Evolutionary conservation across 2,113 vertebrate species (phyloP).

Genomic region (Corapipo altera): DNA sequence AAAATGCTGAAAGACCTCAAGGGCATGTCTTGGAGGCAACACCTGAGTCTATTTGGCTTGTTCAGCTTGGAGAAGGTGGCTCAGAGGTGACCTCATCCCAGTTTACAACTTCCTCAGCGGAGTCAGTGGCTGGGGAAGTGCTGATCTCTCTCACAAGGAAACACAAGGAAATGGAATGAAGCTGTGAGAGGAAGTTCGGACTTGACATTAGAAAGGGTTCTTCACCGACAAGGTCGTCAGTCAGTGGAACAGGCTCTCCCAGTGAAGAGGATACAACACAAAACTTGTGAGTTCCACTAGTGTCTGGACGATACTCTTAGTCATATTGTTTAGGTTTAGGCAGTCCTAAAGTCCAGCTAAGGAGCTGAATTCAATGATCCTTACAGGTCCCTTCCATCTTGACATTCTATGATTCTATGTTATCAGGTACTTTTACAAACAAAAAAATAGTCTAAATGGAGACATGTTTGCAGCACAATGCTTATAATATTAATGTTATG

Average conservation of each 20-base stretch:
- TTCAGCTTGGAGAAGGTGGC: neutral
- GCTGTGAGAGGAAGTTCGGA: neutral
- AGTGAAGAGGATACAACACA: neutral
- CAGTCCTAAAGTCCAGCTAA: neutral
- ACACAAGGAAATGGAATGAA: neutral
- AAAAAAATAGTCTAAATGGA: neutral
- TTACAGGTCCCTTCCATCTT: neutral
- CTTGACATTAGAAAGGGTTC: neutral
- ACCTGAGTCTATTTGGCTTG: neutral
- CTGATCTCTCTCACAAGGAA: neutral
- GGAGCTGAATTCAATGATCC: neutral
- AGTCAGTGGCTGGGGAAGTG: fast-evolving
- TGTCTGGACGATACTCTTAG: neutral
- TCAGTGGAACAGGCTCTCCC: neutral
- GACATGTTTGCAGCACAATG: neutral
- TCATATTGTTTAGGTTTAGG: neutral
- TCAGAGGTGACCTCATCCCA: neutral
- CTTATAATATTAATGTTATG: neutral
- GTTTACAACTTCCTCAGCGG: neutral
- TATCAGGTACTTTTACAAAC: neutral
- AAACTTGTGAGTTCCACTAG: neutral
- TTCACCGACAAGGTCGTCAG: fast-evolving
- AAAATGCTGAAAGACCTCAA: neutral
- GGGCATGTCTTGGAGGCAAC: neutral
- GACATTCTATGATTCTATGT: neutral